Percentiles rank a stretch among this genome's conserved stretches.
phyloP scores from a whole-genome alignment of 2,888 invertebrate genomes.

The Cyaniris semiargus region DNA sequence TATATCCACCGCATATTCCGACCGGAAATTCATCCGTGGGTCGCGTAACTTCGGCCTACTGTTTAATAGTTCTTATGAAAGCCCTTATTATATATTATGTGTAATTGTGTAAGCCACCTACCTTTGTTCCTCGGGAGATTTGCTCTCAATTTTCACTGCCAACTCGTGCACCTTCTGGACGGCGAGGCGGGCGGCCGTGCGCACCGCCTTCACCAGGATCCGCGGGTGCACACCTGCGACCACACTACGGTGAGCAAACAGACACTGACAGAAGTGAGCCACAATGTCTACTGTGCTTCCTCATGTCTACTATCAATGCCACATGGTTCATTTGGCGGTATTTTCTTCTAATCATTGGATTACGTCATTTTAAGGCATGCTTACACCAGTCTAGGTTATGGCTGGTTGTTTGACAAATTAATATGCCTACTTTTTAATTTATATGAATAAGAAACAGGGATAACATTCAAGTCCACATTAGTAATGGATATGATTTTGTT shows the following conservation, averaged over 20 bases:
- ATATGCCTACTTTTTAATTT: no score
- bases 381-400: not conserved
- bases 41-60: no score
- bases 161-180: conserved; percentile 91
- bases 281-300: not conserved
- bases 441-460: no score
- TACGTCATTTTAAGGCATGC: not conserved
- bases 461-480: no score
- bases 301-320: conserved; percentile 41
- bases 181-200: conserved; percentile 90
- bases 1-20: no score
- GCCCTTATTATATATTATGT: no score
- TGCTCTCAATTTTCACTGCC: conserved; percentile 88
- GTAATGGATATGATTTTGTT: not conserved
- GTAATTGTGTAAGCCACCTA: conserved; percentile 65
- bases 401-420: not conserved
- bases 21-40: no score
- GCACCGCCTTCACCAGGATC: conserved; percentile 93
- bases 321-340: conserved; percentile 43
- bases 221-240: conserved; percentile 90
- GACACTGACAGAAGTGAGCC: not conserved
- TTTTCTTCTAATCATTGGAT: conserved; percentile 44
- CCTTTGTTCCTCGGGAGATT: conserved; percentile 81
- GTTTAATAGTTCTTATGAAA: no score
- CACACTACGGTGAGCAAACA: not conserved